phyloP scores from a whole-genome alignment of 2,113 vertebrate species.

The Pogona vitticeps region DNA sequence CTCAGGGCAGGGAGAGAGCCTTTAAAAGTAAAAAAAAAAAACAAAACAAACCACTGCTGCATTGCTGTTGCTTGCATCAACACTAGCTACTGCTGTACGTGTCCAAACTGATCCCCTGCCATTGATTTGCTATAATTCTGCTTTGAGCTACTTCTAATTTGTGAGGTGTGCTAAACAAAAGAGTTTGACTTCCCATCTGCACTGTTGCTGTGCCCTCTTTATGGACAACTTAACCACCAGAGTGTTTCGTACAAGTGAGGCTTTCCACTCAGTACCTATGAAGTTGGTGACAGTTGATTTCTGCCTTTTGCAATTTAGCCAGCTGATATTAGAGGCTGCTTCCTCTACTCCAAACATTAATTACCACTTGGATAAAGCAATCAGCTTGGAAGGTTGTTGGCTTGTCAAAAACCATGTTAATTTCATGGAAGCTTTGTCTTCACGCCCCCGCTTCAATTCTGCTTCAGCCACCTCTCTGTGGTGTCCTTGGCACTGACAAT shows the following conservation, averaged over 20 bases:
- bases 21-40: no score
- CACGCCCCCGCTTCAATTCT: not conserved
- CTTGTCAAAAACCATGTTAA: conserved; percentile 19
- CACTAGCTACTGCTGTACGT: not conserved
- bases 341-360: not conserved
- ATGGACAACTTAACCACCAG: not conserved
- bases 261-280: not conserved
- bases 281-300: conserved; percentile 8
- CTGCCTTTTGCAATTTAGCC: not conserved
- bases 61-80: no score
- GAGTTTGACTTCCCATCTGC: not conserved
- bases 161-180: not conserved
- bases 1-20: no score
- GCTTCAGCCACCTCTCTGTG: not conserved
- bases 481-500: not conserved
- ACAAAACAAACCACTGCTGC: no score
- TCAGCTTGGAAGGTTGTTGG: not conserved
- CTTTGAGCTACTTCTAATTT: not conserved
- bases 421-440: conserved; percentile 2
- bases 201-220: not conserved
- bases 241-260: not conserved
- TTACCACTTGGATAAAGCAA: not conserved
- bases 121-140: not conserved
- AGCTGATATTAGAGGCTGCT: not conserved
- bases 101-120: not conserved